Evolutionary conservation across 2,797 vertebrate genomes (phyloP), one percentile per base, ranked within the genome.

Genomic region (Erpetoichthys calabaricus): DNA sequence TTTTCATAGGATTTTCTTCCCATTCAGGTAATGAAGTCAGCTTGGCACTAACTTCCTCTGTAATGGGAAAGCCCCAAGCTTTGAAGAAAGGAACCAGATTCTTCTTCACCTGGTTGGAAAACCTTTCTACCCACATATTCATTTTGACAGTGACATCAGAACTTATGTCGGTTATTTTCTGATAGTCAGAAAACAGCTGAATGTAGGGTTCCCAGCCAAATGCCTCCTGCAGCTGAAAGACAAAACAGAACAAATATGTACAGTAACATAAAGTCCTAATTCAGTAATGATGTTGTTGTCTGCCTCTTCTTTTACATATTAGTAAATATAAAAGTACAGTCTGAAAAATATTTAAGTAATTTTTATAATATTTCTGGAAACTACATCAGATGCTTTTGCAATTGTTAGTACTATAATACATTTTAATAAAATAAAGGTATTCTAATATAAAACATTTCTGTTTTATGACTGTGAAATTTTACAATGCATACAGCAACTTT

Each of bases 191-290:
- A 64, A 83, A 80, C 44, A 83, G 64, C 1, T 59, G 58, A 25
- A 1, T 80, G 66, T 82, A 81, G 0, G 78, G 73, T 4, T 83
- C 73, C 82, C 82, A 83, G 5, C 81, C 81, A 61, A 83, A 82
- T 8, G 63, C 72, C 63, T 84, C 80, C 67, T 84, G 81, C 56
- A 84, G 70, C 82, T 84, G 68, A 50, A 25, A 8, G 60, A 65
- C 47, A 62, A 66, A 9, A 63, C 63, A 1, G 63, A 1, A 47
- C n/a, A 57, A 25, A 25, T 25, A 25, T 25, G 25, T 25, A 25
- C 25, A 25, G 25, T 2, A 25, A 25, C 25, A 25, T 25, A 25
- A 25, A 25, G 25, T 25, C 2, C 2, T 25, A 2, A 25, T 25
- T 25, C 2, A 25, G 25, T 25, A 25, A 25, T 1, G 25, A 25